These are phyloP conservation scores for Amphilophus citrinellus DNA, from an alignment of 2,113 vertebrate genomes.

Conservation along the genomic window DNA sequence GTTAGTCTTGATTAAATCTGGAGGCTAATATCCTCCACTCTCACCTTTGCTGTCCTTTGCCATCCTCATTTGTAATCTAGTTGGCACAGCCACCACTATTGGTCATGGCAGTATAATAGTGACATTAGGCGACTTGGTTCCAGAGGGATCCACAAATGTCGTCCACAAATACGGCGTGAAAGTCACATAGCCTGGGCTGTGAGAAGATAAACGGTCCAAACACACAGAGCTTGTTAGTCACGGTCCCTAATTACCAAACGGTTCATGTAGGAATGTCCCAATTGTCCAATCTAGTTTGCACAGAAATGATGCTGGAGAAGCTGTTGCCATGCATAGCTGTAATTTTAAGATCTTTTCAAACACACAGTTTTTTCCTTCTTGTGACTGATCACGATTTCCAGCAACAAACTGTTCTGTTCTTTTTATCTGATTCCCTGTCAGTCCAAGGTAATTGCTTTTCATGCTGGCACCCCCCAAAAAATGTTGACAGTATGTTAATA, in stretches of 20 bases:
- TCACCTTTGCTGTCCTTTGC: constrained; percentile 69
- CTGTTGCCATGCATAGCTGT: neutral
- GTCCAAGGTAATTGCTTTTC: constrained; percentile 28
- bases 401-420: neutral
- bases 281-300: constrained; percentile 52
- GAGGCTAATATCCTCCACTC: constrained; percentile 26
- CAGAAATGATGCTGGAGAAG: constrained; percentile 36
- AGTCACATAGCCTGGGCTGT: constrained; percentile 62
- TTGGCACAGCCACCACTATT: constrained; percentile 54
- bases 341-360: constrained; percentile 22
- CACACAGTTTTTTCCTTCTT: neutral
- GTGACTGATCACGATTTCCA: constrained; percentile 12
- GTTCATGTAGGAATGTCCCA: constrained; percentile 51
- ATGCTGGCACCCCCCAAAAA: neutral
- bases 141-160: constrained; percentile 64
- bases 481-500: constrained; percentile 10
- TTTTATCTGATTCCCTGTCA: constrained; percentile 7
- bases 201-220: constrained; percentile 59
- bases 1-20: constrained; percentile 43
- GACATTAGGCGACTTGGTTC: constrained; percentile 62
- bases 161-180: constrained; percentile 69
- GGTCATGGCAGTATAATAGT: constrained; percentile 68
- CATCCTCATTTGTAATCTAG: constrained; percentile 70
- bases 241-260: constrained; percentile 65
- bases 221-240: constrained; percentile 72